A percentile compares a stretch with the other conserved stretches of the same genome.
These are phyloP conservation scores for Drosophila ogumai DNA, from an alignment of 1,140 invertebrate species.

Conservation along the genomic window DNA sequence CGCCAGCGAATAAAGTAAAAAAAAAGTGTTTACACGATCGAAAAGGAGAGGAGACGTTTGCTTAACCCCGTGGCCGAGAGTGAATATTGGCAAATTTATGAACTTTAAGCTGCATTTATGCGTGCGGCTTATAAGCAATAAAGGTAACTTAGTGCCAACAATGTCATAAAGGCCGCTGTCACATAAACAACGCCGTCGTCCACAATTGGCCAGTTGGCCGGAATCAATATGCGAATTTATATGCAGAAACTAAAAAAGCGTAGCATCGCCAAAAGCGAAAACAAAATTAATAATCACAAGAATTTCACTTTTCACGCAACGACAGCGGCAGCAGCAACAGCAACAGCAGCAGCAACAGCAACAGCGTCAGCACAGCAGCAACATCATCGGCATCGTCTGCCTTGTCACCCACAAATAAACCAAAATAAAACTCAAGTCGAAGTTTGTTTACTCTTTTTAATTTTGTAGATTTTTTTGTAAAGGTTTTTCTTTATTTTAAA, in stretches of 20 bases:
- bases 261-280: slow-evolving; percentile 77
- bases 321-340: slow-evolving; percentile 47
- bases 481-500: not conserved
- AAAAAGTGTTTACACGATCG: slow-evolving; percentile 50
- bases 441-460: slow-evolving; percentile 1
- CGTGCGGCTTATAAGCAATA: slow-evolving; percentile 82
- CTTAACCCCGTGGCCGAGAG: slow-evolving; percentile 41
- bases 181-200: slow-evolving; percentile 60
- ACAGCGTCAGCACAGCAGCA: slow-evolving; percentile 27
- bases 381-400: slow-evolving; percentile 51
- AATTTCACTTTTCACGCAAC: slow-evolving; percentile 82
- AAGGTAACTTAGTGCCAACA: slow-evolving; percentile 82
- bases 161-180: slow-evolving; percentile 75
- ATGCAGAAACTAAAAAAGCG: slow-evolving; percentile 69
- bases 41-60: slow-evolving; percentile 27
- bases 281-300: slow-evolving; percentile 83
- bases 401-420: slow-evolving; percentile 76
- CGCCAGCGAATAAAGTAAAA: slow-evolving; percentile 55
- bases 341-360: not conserved
- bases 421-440: not conserved
- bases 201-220: slow-evolving; percentile 25
- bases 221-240: slow-evolving; percentile 77
- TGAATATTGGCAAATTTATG: slow-evolving; percentile 78
- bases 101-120: slow-evolving; percentile 81
- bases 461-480: not conserved